These are phyloP conservation scores for Halocynthia roretzi DNA, from an alignment of 23 tunicate species.

Conservation along the genomic window DNA sequence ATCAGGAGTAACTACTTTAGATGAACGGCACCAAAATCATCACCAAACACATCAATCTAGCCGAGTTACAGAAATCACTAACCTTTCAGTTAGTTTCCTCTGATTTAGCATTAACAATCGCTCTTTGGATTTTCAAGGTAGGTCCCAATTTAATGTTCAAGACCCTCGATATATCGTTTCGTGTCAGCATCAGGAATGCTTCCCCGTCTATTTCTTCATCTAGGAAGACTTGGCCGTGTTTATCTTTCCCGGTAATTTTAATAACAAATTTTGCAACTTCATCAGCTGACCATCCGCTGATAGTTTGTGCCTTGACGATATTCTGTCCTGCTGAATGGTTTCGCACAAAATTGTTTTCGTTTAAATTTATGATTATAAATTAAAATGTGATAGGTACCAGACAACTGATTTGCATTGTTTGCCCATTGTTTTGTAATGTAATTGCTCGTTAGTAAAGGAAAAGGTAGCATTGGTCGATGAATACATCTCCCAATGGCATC, in stretches of 20 bases:
- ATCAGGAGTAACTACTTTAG: too few relatives aligned
- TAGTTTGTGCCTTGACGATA: conserved; percentile 30
- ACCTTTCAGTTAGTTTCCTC: neutral
- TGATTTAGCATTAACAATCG: conserved; percentile 48
- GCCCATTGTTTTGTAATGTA: too few relatives aligned
- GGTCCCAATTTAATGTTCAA: conserved; percentile 75
- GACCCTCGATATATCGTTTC: conserved; percentile 51
- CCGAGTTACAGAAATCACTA: too few relatives aligned
- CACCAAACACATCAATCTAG: too few relatives aligned
- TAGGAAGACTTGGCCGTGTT: conserved; percentile 31
- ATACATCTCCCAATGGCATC: too few relatives aligned
- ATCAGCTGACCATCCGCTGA: conserved; percentile 29
- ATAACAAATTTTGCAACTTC: conserved; percentile 47
- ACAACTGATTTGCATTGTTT: too few relatives aligned
- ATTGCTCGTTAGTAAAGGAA: too few relatives aligned
- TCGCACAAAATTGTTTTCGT: too few relatives aligned
- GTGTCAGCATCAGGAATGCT: conserved; percentile 53
- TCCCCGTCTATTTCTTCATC: conserved; percentile 75
- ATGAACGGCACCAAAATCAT: too few relatives aligned
- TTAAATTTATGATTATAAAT: too few relatives aligned
- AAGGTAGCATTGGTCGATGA: too few relatives aligned
- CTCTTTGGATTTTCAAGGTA: conserved; percentile 57
- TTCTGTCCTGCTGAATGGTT: neutral
- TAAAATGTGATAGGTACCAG: too few relatives aligned
- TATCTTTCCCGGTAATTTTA: conserved; percentile 46